Base-by-base conservation (phyloP, 1,140 invertebrate genomes). In the Cydia fagiglandana region DNA sequence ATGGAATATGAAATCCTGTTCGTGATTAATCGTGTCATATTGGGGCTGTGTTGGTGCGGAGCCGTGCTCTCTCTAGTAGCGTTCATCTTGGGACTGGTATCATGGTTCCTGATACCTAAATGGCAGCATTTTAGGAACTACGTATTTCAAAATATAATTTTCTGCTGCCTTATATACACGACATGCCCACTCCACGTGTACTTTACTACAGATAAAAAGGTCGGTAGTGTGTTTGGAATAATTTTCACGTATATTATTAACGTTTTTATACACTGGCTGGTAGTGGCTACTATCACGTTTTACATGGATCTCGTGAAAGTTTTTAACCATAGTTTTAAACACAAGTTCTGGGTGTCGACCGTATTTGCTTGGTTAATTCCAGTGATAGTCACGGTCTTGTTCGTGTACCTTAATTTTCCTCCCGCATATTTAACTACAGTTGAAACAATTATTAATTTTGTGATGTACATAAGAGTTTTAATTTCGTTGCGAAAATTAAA, bases 91-190 rank as follows among this genome's bases (percentile, higher is more conserved):
- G 66, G 66, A 70, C 64, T 66, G n/a, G 12, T 66, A 9, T 66
- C 64, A 4, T 66, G 64, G 64, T 34, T 66, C 24, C 17, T 17
- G 0, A 13, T 66, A 17, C 66, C 66, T 4, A 70, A 70, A 34
- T 70, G 66, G 66, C 66, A 30, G 5, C 66, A 70, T 41, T 70
- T 70, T 41, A 34, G 66, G 13, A 70, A 70, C 34, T 70, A 70
- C 9, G 66, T 70, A 10, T 70, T 70, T 38, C 66, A 70, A 70
- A 70, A 70, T 41, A 41, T 70, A 38, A 41, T 38, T 41, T 70
- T 70, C 41, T 38, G 66, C 30, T 34, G 66, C 34, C n/a, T 70
- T 2, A 41, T 70, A 17, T 70, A 38, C 34, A 38, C 66, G 9
- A 70, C n/a, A 2, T 41, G 34, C 15, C 66, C 66, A 9, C 66